phyloP scores from a whole-genome alignment of 2,888 invertebrate species.

The Bombylius discolor region DNA sequence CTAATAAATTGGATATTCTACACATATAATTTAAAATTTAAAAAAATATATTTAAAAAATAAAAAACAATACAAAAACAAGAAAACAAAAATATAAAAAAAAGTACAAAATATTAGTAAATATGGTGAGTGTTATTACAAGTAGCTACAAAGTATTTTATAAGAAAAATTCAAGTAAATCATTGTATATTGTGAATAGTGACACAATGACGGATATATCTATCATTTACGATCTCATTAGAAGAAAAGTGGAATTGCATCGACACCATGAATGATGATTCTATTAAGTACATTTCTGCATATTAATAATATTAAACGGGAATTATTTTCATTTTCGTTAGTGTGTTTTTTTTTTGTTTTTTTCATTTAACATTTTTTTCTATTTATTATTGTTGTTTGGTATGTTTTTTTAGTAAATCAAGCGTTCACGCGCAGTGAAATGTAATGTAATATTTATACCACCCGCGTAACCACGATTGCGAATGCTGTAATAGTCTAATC shows the following conservation, averaged over 20 bases:
- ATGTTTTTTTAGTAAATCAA: background rate
- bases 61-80: background rate
- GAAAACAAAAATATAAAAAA: no score
- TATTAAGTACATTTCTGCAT: no score
- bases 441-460: background rate
- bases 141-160: background rate
- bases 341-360: no score
- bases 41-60: background rate
- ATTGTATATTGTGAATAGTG: background rate
- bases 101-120: no score
- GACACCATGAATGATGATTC: no score
- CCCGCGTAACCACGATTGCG: background rate
- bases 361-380: no score
- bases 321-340: no score
- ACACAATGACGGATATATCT: background rate
- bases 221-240: background rate
- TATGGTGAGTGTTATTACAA: slow-evolving; percentile 2
- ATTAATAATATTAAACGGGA: no score
- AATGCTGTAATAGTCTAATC: background rate
- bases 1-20: background rate
- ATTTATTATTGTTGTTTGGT: background rate
- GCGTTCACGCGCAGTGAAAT: background rate
- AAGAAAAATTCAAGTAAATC: background rate
- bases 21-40: background rate
- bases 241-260: background rate